phyloP scores from a whole-genome alignment of 2,797 vertebrate species.

The Neosalanx taihuensis region DNA sequence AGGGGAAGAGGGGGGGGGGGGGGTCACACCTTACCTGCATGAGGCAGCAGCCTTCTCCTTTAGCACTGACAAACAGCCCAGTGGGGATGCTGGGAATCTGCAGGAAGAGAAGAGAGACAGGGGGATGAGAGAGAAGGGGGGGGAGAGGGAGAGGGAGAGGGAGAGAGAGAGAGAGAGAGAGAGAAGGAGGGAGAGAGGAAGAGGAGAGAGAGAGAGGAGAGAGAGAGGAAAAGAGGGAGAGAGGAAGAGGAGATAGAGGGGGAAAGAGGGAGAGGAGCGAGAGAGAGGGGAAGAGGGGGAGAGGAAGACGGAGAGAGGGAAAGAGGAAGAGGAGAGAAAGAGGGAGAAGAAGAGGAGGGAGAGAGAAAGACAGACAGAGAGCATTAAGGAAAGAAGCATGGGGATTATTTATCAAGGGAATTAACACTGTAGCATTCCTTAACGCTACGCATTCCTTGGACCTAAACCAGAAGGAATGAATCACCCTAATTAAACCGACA shows the following conservation, averaged over 20 bases:
- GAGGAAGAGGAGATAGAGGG: conserved; percentile 11
- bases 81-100: conserved; percentile 94
- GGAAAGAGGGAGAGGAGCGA: not conserved
- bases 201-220: conserved; percentile 4
- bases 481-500: conserved; percentile 70
- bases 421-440: conserved; percentile 56
- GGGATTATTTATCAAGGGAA: conserved; percentile 61
- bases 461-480: conserved; percentile 60
- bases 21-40: conserved; percentile 81
- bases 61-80: conserved; percentile 92
- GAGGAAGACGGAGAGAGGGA: conserved; percentile 8
- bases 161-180: not conserved
- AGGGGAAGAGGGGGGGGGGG: not conserved
- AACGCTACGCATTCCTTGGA: conserved; percentile 62
- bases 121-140: conserved; percentile 13
- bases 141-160: conserved; percentile 1
- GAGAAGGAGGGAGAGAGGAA: not conserved
- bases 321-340: not conserved
- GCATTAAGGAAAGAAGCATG: conserved; percentile 25
- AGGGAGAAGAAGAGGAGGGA: not conserved
- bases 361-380: conserved; percentile 10
- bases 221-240: conserved; percentile 9
- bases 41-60: conserved; percentile 92
- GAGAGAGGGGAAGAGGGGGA: not conserved
- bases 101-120: conserved; percentile 23